Base-by-base conservation (phyloP, 1,140 invertebrate species). In the Propsilocerus akamusi region DNA sequence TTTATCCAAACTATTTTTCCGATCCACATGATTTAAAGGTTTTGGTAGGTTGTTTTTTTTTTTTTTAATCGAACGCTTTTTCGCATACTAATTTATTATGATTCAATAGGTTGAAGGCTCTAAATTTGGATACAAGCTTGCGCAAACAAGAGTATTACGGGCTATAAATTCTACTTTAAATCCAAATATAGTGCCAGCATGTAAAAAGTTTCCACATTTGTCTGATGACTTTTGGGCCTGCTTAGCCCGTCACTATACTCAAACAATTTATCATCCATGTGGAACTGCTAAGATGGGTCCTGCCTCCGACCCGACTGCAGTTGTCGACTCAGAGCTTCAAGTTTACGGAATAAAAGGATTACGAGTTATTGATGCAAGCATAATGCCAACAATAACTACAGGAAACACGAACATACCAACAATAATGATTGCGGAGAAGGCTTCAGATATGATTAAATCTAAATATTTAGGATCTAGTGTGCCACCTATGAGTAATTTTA, bases 1-100 rank as follows among this genome's bases (percentile, higher is more conserved):
- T 95, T 26, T 79, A 83, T 60, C 82, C 89, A 1, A 86, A 86
- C 58, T 92, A 90, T 60, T 81, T 82, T 46, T 63, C 73, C 0
- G 67, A 86, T 64, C 75, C 75, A 0, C 60, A 73, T 8, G 85
- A 88, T 57, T 61, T 86, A 10, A 72, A 77, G 55, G 64, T 78
- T 37, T 62, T 87, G 63, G 77, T 86, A 63, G 67, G 67, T 58
- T 3, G 48, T 48, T 41, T 26, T 14, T 54, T 47, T 32, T 41
- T 50, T 53, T 11, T 51, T 25, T 24, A 3, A 48, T 48, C 17
- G 5, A n/a, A 23, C 3, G 12, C 11, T 37, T 49, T 30, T 32
- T 37, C n/a, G n/a, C 7, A 25, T 48, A 14, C 23, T 17, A 6
- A 26, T 28, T 23, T n/a, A 23, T 23, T 37, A 26, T 25, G 7